phyloP scores from a whole-genome alignment of 1,140 invertebrate genomes.

The Drosophila melanogaster region Release_6_plus_ISO1_MT NC_004354.4:7255501-7256000 shows the following conservation, averaged over 20 bases:
- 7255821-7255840: constrained; percentile 29
- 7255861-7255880: constrained; percentile 2
- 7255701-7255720: constrained; percentile 45
- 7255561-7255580: constrained; percentile 29
- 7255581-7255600: not conserved
- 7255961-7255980: constrained; percentile 37
- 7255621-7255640: constrained; percentile 64
- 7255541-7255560: constrained; percentile 61
- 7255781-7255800: constrained; percentile 30
- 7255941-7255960: constrained; percentile 51
- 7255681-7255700: constrained; percentile 55
- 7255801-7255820: constrained; percentile 61
- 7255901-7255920: constrained; percentile 83
- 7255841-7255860: not conserved
- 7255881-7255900: constrained; percentile 46
- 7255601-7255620: constrained; percentile 62
- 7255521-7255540: constrained; percentile 84
- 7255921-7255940: constrained; percentile 81
- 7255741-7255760: constrained; percentile 35
- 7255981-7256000: not conserved
- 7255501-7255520: constrained; percentile 77
- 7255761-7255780: constrained; percentile 4
- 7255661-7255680: constrained; percentile 32
- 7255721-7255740: constrained; percentile 47
- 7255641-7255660: constrained; percentile 67